Conservation (phyloP, 2,888 invertebrate genomes). For the Athalia cordata region DNA sequence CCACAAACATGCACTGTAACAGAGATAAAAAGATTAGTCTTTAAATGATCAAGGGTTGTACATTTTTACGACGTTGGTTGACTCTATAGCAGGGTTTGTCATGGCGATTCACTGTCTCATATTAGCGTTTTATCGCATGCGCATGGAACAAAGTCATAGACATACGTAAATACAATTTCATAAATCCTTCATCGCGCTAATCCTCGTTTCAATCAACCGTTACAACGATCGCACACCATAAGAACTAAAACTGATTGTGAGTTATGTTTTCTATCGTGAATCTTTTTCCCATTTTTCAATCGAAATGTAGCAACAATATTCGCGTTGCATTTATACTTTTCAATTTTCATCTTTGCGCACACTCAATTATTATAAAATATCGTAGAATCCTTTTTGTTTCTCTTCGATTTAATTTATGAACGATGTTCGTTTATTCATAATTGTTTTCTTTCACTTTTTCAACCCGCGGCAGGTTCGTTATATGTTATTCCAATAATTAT, state of each 20-base stretch:
- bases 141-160: background rate
- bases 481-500: constrained; percentile 4
- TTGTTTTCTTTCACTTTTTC: constrained; percentile 35
- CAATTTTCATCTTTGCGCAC: no score
- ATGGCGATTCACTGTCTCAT: background rate
- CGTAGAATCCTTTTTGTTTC: background rate
- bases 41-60: background rate
- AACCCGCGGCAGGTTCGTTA: background rate
- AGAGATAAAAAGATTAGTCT: constrained; percentile 3
- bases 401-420: background rate
- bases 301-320: no score
- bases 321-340: no score
- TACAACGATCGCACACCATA: no score
- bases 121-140: background rate
- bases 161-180: no score
- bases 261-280: no score
- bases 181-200: no score
- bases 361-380: no score
- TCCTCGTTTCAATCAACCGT: no score
- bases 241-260: no score
- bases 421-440: background rate
- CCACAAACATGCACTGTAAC: constrained; percentile 88
- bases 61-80: background rate
- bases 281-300: no score
- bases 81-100: no score